Evolutionary conservation across 2,888 invertebrate species (phyloP).

Genomic region (Clusia tigrina): DNA sequence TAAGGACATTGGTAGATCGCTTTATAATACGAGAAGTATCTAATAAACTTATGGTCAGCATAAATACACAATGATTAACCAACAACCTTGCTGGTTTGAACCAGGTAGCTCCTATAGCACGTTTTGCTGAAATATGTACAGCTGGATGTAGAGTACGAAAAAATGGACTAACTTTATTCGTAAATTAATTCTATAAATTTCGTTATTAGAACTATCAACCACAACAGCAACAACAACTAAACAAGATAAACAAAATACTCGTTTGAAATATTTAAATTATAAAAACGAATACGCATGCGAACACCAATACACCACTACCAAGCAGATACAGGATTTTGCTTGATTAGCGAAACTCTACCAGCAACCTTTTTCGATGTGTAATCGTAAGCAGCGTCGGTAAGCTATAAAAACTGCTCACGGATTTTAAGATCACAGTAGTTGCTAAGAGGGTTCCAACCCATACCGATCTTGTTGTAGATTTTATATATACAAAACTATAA

Average conservation of each 20-base stretch:
- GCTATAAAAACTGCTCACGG: conserved; percentile 46
- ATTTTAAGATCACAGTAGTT: conserved; percentile 40
- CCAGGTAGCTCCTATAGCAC: too few relatives aligned
- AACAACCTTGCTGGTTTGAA: too few relatives aligned
- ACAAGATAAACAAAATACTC: conserved; percentile 59
- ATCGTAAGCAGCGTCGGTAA: conserved; percentile 8
- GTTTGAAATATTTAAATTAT: conserved; percentile 59
- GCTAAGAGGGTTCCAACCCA: conserved; percentile 31
- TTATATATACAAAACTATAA: conserved; percentile 31
- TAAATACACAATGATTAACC: too few relatives aligned
- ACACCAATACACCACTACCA: neutral
- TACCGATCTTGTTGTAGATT: neutral
- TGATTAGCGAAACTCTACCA: too few relatives aligned
- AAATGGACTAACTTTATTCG: neutral
- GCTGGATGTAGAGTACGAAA: too few relatives aligned
- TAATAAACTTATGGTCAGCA: too few relatives aligned
- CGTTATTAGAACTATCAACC: neutral
- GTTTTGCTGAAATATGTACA: too few relatives aligned
- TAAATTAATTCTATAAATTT: neutral
- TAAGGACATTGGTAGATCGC: too few relatives aligned
- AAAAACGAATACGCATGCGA: conserved; percentile 18
- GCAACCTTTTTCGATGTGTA: conserved; percentile 35
- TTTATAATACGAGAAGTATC: too few relatives aligned
- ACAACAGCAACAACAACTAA: conserved; percentile 33
- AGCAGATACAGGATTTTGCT: conserved; percentile 51